These are phyloP conservation scores for Chionomys nivalis DNA, from an alignment of 2,113 vertebrate genomes.

Conservation along the genomic window DNA sequence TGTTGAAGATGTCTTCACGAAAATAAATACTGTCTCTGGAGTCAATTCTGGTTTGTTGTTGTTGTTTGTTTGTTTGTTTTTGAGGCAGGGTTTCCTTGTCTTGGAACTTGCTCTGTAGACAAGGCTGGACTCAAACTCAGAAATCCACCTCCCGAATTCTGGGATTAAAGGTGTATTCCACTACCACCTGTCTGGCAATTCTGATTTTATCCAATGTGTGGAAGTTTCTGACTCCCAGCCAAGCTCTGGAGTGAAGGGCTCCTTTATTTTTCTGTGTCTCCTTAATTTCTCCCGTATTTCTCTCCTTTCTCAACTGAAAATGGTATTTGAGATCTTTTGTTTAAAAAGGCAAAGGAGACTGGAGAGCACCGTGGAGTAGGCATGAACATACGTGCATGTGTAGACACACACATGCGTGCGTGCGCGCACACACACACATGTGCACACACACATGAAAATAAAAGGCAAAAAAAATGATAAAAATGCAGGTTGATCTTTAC, in stretches of 20 bases:
- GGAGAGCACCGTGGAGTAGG: neutral
- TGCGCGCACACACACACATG: no score
- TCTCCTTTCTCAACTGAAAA: neutral
- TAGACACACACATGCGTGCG: neutral
- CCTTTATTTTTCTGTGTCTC: neutral
- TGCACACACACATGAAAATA: neutral
- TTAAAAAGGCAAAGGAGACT: slow-evolving; percentile 6
- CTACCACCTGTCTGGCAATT: neutral
- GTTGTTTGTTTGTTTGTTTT: neutral
- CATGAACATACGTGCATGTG: neutral
- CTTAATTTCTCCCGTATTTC: neutral
- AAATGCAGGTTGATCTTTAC: neutral
- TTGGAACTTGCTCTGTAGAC: no score
- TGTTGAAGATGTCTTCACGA: neutral
- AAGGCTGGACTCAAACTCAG: neutral
- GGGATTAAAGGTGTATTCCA: neutral
- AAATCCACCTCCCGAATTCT: neutral
- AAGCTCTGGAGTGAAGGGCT: neutral
- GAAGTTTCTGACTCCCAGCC: neutral
- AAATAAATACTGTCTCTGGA: neutral
- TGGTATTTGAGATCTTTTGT: neutral
- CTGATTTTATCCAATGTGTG: neutral
- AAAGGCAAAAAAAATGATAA: slow-evolving; percentile 16
- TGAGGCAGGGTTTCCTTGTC: neutral
- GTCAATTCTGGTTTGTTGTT: neutral